Evolutionary conservation across 2,113 vertebrate species (phyloP), one percentile per base, ranked within the genome.

Genomic region (Ictalurus punctatus): DNA sequence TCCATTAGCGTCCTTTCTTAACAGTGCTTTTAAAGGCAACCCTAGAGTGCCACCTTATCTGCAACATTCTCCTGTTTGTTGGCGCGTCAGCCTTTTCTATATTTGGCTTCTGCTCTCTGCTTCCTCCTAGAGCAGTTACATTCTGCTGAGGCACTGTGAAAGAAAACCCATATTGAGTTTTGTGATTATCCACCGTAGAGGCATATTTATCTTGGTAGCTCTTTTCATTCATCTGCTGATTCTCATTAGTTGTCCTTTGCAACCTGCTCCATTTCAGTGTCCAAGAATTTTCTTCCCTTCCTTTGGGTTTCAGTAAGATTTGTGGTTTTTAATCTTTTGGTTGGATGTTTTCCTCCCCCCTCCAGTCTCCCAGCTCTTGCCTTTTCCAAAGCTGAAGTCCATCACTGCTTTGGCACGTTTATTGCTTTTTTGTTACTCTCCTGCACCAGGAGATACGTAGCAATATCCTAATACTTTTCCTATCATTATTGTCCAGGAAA

Each of bases 141-240:
- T 89, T 79, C 74, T 80, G 74, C 52, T 59, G 34, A 86, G 76
- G 83, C 88, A 89, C 83, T 89, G 88, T 80, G 34, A 86, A 59
- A 58, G n/a, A 74, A 81, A 44, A 63, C 52, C 8, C 27, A 27
- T 67, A n/a, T 58, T 30, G 12, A 59, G 17, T 86, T 85, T 89
- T 65, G 27, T 84, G 21, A 73, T 78, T 63, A 67, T 34, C 63
- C 27, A 40, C 23, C 71, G 56, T 37, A 52, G 40, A 86, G 37
- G 34, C 73, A 82, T 76, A 76, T 76, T 87, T 84, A 89, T 85
- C 56, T 65, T 69, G 17, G 58, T 40, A 79, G 58, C 91, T 92
- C 92, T 92, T 92, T 92, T 92, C 87, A 93, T 93, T 93, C 76
- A 93, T 94, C 93, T 93, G 93, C 92, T 92, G 90, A 90, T 83